phyloP scores from a whole-genome alignment of 92 coral and sea anemone genomes.

The Umimayanthus chanpuru region DNA sequence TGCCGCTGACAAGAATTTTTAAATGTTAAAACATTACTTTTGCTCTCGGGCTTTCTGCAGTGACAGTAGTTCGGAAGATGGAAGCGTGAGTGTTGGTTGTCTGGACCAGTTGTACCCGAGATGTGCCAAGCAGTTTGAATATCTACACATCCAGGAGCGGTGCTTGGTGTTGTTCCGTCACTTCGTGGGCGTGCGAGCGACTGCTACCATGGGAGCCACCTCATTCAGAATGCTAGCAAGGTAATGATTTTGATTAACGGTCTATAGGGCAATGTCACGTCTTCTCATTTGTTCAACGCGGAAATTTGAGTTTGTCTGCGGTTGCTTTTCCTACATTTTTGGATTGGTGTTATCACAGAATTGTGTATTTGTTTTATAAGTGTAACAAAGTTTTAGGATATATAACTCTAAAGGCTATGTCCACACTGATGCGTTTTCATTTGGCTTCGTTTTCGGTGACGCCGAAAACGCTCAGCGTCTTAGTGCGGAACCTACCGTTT shows the following conservation, averaged over 20 bases:
- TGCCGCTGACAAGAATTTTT: background rate
- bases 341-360: no score
- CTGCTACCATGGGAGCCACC: constrained; percentile 84
- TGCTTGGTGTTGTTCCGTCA: constrained; percentile 74
- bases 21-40: background rate
- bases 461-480: no score
- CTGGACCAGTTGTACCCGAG: constrained; percentile 79
- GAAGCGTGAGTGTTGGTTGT: constrained; percentile 52
- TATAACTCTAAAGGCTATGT: no score
- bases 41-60: background rate
- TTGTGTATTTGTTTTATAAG: no score
- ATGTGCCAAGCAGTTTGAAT: constrained; percentile 60
- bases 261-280: background rate
- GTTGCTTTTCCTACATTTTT: no score
- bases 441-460: no score
- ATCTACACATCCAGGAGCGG: constrained; percentile 74
- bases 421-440: no score
- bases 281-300: no score
- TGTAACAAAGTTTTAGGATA: no score
- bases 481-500: no score
- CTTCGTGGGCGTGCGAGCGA: constrained; percentile 78
- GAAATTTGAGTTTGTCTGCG: no score
- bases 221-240: constrained; percentile 91
- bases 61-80: background rate
- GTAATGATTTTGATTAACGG: constrained; percentile 26